A percentile compares a stretch with the other conserved stretches of the same genome.
Evolutionary conservation across 2,888 invertebrate species (phyloP).

Genomic region (Hipparchia sbordonii): DNA sequence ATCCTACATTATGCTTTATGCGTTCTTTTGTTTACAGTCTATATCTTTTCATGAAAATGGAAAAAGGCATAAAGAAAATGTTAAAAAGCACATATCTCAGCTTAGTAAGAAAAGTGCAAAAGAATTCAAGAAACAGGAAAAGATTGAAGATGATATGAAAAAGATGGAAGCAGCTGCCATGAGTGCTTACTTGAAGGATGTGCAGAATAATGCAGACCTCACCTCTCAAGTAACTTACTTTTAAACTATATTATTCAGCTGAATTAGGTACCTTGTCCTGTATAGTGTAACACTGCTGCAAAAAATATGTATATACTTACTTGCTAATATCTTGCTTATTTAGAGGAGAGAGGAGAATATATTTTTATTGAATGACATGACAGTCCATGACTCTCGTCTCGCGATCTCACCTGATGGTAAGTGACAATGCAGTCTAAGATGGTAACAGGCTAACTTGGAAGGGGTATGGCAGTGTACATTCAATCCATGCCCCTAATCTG

Average conservation of each 20-base stretch:
- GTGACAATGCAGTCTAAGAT: background rate
- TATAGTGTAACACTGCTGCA: background rate
- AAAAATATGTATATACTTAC: too few relatives aligned
- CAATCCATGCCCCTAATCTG: too few relatives aligned
- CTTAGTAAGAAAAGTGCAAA: constrained; percentile 93
- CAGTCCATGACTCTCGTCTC: background rate
- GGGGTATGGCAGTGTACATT: too few relatives aligned
- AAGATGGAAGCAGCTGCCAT: constrained; percentile 96
- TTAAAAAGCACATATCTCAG: constrained; percentile 91
- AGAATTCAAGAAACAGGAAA: constrained; percentile 89
- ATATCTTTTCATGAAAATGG: constrained; percentile 97
- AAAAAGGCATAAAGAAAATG: constrained; percentile 95
- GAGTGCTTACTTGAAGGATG: constrained; percentile 93
- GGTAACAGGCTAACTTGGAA: too few relatives aligned
- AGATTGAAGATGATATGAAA: constrained; percentile 90
- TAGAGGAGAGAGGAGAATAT: too few relatives aligned
- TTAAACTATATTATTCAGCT: background rate
- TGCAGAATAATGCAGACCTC: constrained; percentile 86
- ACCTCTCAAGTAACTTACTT: constrained; percentile 77
- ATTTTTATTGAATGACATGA: background rate
- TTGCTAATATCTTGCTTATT: too few relatives aligned
- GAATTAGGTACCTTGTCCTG: background rate
- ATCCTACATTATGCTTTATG: background rate
- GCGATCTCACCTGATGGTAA: background rate
- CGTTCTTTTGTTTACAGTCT: constrained; percentile 84